Evolutionary conservation across 2,113 vertebrate genomes (phyloP).

Genomic region (Meriones unguiculatus): DNA sequence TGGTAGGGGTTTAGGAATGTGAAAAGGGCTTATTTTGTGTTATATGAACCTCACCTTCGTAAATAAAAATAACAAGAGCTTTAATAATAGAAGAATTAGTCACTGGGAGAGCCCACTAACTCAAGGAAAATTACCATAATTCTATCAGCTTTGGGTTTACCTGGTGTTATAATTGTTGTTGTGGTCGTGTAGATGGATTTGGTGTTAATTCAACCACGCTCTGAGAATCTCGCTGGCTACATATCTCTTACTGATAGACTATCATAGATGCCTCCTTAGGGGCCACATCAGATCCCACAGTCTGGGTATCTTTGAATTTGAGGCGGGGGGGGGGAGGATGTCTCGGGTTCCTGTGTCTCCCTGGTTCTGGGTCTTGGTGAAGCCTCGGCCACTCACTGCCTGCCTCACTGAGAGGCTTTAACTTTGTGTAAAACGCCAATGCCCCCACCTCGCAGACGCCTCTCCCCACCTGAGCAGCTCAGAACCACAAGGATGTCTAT

Average conservation of each 20-base stretch:
- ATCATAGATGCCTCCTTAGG: background rate
- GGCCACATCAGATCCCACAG: fast-evolving
- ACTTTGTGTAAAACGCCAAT: fast-evolving
- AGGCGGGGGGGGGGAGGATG: too few species aligned
- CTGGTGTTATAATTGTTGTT: background rate
- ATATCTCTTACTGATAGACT: background rate
- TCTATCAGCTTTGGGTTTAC: background rate
- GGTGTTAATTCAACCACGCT: too few species aligned
- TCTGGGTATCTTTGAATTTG: background rate
- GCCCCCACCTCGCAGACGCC: fast-evolving
- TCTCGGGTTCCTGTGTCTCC: background rate
- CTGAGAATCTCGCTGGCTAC: background rate
- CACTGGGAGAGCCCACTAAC: background rate
- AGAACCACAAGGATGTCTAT: fast-evolving
- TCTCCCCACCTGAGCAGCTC: background rate
- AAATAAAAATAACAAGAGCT: background rate
- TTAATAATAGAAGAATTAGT: background rate
- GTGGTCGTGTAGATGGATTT: background rate
- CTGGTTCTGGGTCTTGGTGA: fast-evolving
- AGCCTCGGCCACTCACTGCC: fast-evolving
- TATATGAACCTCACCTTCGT: background rate
- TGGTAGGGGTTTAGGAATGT: background rate
- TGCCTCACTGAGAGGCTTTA: fast-evolving
- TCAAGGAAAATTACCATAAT: background rate
- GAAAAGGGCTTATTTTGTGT: background rate